A percentile compares a stretch with the other conserved stretches of the same genome.
Evolutionary conservation across 2,113 vertebrate genomes (phyloP).

Genomic region (Abramis brama): DNA sequence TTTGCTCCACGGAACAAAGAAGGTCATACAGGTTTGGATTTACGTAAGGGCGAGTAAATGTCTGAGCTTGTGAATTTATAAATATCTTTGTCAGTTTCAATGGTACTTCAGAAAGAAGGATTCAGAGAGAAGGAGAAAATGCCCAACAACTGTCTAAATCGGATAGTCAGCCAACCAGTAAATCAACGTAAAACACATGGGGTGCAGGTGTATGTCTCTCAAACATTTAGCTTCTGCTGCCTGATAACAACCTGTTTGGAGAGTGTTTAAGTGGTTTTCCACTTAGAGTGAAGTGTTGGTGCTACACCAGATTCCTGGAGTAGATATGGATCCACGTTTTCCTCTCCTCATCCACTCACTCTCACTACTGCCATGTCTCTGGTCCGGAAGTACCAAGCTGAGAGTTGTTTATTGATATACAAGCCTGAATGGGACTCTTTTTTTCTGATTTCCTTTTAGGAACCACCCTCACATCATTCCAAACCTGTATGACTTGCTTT

Average conservation of each 20-base stretch:
- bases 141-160: conserved; percentile 49
- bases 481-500: neutral
- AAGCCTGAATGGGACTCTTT: neutral
- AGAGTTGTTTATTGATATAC: conserved; percentile 1
- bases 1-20: too few species aligned
- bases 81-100: neutral
- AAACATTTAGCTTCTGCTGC: conserved; percentile 18
- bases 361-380: neutral
- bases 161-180: neutral
- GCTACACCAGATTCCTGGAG: conserved; percentile 65
- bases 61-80: too few species aligned
- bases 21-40: too few species aligned
- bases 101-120: conserved; percentile 62
- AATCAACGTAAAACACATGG: conserved; percentile 62
- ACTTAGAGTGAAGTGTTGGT: conserved; percentile 74
- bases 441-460: neutral
- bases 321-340: conserved; percentile 60
- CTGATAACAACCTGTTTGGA: conserved; percentile 15
- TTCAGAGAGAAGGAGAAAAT: conserved; percentile 51
- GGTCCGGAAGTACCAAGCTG: neutral
- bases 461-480: neutral
- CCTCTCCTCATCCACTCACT: conserved; percentile 21
- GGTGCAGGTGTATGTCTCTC: conserved; percentile 62
- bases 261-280: conserved; percentile 67
- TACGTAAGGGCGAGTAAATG: too few species aligned